Evolutionary conservation across 1,140 invertebrate species (phyloP), one percentile per base, ranked within the genome.

Genomic region (Cardiocondyla obscurior): DNA sequence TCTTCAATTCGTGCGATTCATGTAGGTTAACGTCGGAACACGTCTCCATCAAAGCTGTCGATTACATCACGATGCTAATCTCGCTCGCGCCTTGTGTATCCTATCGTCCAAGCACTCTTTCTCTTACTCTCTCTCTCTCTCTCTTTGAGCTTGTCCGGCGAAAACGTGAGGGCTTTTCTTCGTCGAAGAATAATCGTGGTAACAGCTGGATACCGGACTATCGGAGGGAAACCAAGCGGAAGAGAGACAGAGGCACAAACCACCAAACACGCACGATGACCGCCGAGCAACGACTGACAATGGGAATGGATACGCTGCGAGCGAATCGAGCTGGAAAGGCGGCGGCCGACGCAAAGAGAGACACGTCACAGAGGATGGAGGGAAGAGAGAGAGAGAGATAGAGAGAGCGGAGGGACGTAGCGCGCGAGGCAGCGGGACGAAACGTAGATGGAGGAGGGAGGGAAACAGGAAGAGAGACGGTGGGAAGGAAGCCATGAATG

Each of bases 401-500:
- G 73, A 58, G 60, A 28, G 46, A 22, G n/a, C 58, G 25, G 57
- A 70, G 74, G 58, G 81, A 70, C 64, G 67, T 39, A 60, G 74
- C 60, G 72, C 64, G 53, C 81, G 57, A 53, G 69, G 58, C 57
- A 57, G 76, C 49, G 82, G 67, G 81, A 82, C 83, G 84, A 83
- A 81, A 86, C 84, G 82, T 77, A 19, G 44, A 84, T 79, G 83
- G 81, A 67, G 86, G 88, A 87, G 88, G n/a, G n/a, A 84, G 87
- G 89, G 81, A 89, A 85, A 73, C 69, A 87, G 82, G 83, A 89
- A 87, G 81, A 86, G 84, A 87, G 87, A 89, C 88, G 87, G 86
- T 86, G 84, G 88, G 87, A 86, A 89, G 87, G 88, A 89, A 89
- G 87, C 87, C 86, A 89, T 89, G 87, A 89, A 89, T 89, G 87